Evolutionary conservation across 2,797 vertebrate species (phyloP).

Genomic region (Ptychobarbus kaznakovi): DNA sequence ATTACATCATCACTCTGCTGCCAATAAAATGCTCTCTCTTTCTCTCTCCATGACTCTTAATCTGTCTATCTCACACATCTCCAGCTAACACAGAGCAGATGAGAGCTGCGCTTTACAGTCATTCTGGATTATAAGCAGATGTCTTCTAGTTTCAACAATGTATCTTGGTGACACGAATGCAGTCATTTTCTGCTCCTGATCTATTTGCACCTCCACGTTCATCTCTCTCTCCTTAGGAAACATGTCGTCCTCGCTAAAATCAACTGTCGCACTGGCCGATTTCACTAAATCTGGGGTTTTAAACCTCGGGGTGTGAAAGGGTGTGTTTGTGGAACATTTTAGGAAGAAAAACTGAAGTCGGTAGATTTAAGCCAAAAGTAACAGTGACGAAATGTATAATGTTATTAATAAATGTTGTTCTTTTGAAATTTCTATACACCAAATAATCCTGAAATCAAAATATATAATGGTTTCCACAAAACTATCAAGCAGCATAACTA

Average conservation of each 20-base stretch:
- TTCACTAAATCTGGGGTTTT: background rate
- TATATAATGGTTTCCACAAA: background rate
- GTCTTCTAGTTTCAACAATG: constrained; percentile 4
- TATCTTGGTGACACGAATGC: background rate
- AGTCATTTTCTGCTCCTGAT: constrained; percentile 21
- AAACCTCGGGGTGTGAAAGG: background rate
- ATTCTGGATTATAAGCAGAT: constrained; percentile 6
- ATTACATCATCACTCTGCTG: constrained; percentile 69
- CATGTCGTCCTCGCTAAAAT: background rate
- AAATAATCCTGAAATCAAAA: background rate
- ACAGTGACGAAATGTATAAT: background rate
- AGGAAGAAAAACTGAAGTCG: background rate
- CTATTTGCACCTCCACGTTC: background rate
- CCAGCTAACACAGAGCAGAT: constrained; percentile 22
- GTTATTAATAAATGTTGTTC: background rate
- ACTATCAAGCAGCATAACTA: background rate
- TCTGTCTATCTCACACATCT: background rate
- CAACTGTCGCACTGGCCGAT: background rate
- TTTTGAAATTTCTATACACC: background rate
- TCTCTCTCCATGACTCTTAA: constrained; percentile 2
- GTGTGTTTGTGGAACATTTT: background rate
- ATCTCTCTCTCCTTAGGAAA: background rate
- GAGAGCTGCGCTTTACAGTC: constrained; percentile 13
- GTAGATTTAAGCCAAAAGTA: background rate
- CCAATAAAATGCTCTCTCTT: constrained; percentile 59